Evolutionary conservation across 2,113 vertebrate genomes (phyloP), one percentile per base, ranked within the genome.

Genomic region (Scortum barcoo): DNA sequence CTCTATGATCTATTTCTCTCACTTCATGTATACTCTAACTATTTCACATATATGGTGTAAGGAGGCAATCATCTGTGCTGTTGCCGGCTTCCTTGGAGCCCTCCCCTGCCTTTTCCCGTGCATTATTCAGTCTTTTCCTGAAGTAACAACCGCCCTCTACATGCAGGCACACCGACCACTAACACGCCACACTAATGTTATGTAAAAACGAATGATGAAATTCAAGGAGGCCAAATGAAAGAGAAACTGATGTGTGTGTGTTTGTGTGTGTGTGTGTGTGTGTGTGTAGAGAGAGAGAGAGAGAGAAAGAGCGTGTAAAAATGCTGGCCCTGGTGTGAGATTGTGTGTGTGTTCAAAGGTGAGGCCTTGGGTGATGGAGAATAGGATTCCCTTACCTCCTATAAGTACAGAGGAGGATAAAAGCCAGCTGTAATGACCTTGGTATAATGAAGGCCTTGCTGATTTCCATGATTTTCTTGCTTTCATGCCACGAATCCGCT

Each of bases 131-230:
- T 90, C 86, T 86, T 81, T 80, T 94, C 83, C 91, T 87, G 87
- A 91, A 93, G 92, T 85, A 92, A 90, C 88, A 91, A 83, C 90
- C 46, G 50, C 79, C 84, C 83, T 92, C 89, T 75, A 88, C 90
- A 83, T 19, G 82, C 81, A 89, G 87, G 91, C 86, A 84, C 78
- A 85, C 85, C 90, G 82, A 91, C 88, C 84, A 83, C 89, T 86
- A 89, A 92, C 89, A 90, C 84, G 46, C 90, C 83, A 88, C 91
- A 76, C 90, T 94, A 94, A 94, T 92, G 91, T 92, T 90, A 95
- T 93, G 94, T 92, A 91, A 93, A 95, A 94, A 90, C 89, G 91
- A 93, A 94, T 95, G 94, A 95, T 96, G 94, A 94, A 95, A 95
- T 95, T 95, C 89, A 88, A 91, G 91, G 80, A 91, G 87, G 87